phyloP scores from a whole-genome alignment of 2,888 invertebrate species.

The Philopedon plagiatum region DNA sequence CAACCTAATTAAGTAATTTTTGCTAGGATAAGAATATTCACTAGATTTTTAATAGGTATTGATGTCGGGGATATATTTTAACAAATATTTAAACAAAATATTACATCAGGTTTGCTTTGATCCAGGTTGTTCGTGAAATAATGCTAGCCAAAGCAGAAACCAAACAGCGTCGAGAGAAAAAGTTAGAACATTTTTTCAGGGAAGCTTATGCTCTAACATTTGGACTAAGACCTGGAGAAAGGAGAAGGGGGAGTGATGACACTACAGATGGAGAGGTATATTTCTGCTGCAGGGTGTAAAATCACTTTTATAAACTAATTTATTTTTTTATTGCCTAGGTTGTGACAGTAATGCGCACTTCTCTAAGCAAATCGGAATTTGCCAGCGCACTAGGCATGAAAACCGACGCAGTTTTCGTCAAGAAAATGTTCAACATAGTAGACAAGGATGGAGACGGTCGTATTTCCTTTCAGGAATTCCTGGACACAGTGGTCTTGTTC shows the following conservation, averaged over 20 bases:
- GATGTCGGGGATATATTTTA: too few relatives aligned
- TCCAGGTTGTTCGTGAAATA: conserved; percentile 82
- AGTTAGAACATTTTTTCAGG: conserved; percentile 95
- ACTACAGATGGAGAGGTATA: conserved; percentile 74
- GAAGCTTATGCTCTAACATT: conserved; percentile 96
- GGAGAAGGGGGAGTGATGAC: conserved; percentile 80
- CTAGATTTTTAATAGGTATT: too few relatives aligned
- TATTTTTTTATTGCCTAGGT: conserved; percentile 70
- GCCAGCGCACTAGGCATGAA: conserved; percentile 97
- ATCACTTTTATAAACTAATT: not conserved
- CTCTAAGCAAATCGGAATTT: conserved; percentile 91
- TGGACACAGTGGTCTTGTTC: conserved; percentile 93
- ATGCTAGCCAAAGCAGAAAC: conserved; percentile 95
- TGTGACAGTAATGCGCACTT: conserved; percentile 94
- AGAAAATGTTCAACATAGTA: conserved; percentile 98
- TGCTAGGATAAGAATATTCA: too few relatives aligned
- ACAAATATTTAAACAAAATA: too few relatives aligned
- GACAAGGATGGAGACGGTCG: conserved; percentile 94
- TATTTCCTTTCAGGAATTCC: conserved; percentile 95
- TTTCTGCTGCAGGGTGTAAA: not conserved
- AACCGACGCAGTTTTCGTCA: conserved; percentile 93
- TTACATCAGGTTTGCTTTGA: too few relatives aligned
- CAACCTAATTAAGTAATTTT: too few relatives aligned
- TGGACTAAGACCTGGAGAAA: conserved; percentile 89
- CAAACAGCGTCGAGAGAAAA: conserved; percentile 91